phyloP scores from a whole-genome alignment of 2,113 vertebrate genomes.

The Strigops habroptila region DNA sequence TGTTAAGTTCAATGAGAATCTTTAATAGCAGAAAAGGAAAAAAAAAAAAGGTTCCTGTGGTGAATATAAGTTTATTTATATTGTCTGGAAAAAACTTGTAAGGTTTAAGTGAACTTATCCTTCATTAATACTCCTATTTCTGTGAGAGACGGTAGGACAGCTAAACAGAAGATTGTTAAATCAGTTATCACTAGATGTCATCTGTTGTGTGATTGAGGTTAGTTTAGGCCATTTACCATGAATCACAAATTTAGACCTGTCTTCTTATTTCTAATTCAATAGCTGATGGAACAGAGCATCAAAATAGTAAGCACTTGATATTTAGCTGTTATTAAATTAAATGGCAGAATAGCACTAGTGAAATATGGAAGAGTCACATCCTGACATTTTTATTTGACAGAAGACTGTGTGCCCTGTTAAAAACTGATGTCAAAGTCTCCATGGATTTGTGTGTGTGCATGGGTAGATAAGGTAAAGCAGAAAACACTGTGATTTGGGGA shows the following conservation, averaged over 20 bases:
- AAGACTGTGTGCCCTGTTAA: not conserved
- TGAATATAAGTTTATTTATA: not conserved
- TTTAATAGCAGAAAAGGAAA: not conserved
- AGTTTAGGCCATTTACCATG: not conserved
- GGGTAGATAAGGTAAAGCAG: not conserved
- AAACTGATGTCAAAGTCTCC: not conserved
- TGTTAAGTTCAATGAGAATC: not conserved
- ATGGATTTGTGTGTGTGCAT: not conserved
- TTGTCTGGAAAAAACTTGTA: not conserved
- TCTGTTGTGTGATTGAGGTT: not conserved
- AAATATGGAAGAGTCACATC: constrained; percentile 25
- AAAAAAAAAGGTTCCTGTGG: not conserved
- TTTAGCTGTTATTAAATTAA: constrained; percentile 43
- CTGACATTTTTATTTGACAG: constrained; percentile 42
- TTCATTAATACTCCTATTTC: not conserved
- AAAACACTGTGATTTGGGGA: not conserved
- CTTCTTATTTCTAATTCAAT: constrained; percentile 26
- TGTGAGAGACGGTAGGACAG: not conserved
- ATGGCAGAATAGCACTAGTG: not conserved
- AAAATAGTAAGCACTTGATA: constrained; percentile 50
- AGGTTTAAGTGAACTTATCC: not conserved
- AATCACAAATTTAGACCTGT: constrained; percentile 9
- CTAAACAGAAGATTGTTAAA: not conserved
- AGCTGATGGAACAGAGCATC: not conserved
- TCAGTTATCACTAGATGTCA: not conserved